A percentile compares a stretch with the other conserved stretches of the same genome.
Evolutionary conservation across 1,140 invertebrate genomes (phyloP).

Genomic region (Xylocopa sonorina): DNA sequence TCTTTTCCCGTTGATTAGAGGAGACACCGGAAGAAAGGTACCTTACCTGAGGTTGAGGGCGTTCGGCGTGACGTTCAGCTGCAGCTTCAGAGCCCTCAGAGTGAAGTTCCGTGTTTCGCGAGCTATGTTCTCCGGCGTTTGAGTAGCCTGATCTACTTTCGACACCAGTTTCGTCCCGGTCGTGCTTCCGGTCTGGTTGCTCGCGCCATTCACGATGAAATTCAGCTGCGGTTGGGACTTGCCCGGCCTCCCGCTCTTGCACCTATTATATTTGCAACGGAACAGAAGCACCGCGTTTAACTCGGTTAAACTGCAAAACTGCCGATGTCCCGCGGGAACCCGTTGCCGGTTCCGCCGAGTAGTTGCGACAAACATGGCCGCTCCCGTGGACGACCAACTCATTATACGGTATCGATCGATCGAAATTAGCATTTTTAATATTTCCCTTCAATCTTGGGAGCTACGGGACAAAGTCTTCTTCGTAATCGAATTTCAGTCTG

Average conservation of each 20-base stretch:
- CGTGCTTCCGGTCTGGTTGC: conserved; percentile 65
- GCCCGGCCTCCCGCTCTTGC: conserved; percentile 74
- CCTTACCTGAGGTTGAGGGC: conserved; percentile 70
- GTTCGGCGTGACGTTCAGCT: conserved; percentile 84
- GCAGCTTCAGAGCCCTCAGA: conserved; percentile 85
- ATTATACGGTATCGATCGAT: too few species aligned
- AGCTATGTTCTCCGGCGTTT: conserved; percentile 87
- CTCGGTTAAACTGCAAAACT: conserved; percentile 16
- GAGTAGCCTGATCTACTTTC: conserved; percentile 85
- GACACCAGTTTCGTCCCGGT: conserved; percentile 68
- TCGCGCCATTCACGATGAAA: conserved; percentile 82
- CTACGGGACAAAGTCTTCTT: too few species aligned
- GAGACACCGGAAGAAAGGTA: too few species aligned
- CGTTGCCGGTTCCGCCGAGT: not conserved
- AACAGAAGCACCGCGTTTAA: not conserved
- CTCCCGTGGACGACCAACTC: not conserved
- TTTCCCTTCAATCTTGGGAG: too few species aligned
- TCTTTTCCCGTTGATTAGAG: not conserved
- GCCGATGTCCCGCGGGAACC: not conserved
- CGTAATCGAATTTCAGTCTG: too few species aligned
- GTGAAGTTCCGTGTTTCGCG: conserved; percentile 86
- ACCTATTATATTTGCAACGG: conserved; percentile 43
- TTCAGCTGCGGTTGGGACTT: conserved; percentile 83
- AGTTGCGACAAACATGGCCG: not conserved
- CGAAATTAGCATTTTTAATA: too few species aligned